Evolutionary conservation across 2,113 vertebrate species (phyloP).

Genomic region (Chloropsis cyanopogon): DNA sequence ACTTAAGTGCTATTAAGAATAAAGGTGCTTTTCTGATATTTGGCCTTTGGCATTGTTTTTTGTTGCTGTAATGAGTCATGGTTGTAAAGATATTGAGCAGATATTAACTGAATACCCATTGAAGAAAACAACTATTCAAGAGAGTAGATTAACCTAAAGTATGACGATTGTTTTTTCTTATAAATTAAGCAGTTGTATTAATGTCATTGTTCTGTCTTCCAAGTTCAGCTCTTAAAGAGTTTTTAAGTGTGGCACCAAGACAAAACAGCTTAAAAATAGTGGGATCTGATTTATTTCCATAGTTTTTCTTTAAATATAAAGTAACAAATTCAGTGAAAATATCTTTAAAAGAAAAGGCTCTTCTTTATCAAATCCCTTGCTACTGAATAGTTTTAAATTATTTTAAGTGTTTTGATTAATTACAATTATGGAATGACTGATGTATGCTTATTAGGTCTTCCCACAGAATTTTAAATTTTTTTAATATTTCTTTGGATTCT

Average conservation of each 20-base stretch:
- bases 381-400: neutral
- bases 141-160: neutral
- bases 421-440: neutral
- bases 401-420: neutral
- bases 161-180: neutral
- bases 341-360: neutral
- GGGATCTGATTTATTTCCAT: slow-evolving; percentile 41
- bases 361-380: neutral
- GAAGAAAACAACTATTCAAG: neutral
- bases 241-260: neutral
- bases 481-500: neutral
- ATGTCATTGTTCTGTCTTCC: neutral
- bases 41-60: neutral
- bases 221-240: slow-evolving; percentile 17
- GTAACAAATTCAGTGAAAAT: neutral
- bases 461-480: rapidly evolving
- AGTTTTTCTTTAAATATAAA: neutral
- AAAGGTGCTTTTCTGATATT: neutral
- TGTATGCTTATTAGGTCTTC: neutral
- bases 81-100: neutral
- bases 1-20: neutral
- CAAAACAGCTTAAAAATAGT: slow-evolving; percentile 50
- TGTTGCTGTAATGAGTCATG: neutral
- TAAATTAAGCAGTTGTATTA: neutral
- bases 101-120: neutral